Base-by-base conservation (phyloP, 92 coral and sea anemone species). In the Pocillopora meandrina region DNA sequence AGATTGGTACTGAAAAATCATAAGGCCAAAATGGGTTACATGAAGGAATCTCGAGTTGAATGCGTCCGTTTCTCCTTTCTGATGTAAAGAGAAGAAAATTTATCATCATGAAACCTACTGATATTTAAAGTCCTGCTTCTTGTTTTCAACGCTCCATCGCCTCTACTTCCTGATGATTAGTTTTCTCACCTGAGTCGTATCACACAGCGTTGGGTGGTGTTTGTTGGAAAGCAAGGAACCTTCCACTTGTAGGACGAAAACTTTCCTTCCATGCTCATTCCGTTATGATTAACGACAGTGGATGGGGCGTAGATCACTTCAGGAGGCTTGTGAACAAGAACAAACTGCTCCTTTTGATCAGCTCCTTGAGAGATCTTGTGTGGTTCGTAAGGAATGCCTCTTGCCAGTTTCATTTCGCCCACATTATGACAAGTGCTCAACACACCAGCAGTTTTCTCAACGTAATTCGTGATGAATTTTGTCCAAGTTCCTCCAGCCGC, bases 401-500 rank as follows among this genome's bases (percentile, higher is more conserved):
- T 67, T 12, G 52, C 56, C 56, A 79, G 69, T 15, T 90, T 88
- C 34, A 70, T 72, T 0, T 71, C 57, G 13, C 95, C 95, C 56
- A 90, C 91, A 14, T 67, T 70, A 12, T 91, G 66, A 69, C 98
- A 95, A 12, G 87, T 77, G 4, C 52, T 56, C 77, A 91, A 86
- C n/a, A 89, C 82, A 11, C 60, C 85, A 15, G 90, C 89, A 1
- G 93, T 91, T 72, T 83, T 91, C 70, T 95, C 98, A 75, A 85
- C 67, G 62, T 82, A 89, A 84, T 89, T 95, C 20, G 88, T 82
- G 65, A 79, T 79, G 67, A 93, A 93, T n/a, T 83, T 86, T 26
- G 87, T 87, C 98, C 98, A 95, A 1, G 10, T 80, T 3, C 98
- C 97, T 23, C 89, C 74, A 42, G 90, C 87, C 13, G 58, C 92